Evolutionary conservation across 2,888 invertebrate species (phyloP).

Genomic region (Xylota sylvarum): DNA sequence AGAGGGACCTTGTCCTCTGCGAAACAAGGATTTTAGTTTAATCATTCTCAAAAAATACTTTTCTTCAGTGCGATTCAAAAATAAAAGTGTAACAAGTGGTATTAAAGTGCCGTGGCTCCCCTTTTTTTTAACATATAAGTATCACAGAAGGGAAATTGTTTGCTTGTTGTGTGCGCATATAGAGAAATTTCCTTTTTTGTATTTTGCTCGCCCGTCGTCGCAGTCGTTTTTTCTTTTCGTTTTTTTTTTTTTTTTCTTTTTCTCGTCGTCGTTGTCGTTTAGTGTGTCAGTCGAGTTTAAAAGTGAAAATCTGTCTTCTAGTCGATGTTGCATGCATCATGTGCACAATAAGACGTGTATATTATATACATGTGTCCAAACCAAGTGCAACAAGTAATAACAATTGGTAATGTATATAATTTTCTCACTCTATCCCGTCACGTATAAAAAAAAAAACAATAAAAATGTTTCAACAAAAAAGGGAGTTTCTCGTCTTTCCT

Average conservation of each 20-base stretch:
- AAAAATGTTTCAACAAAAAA: conserved; percentile 30
- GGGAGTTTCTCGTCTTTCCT: conserved; percentile 44
- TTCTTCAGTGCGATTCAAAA: conserved; percentile 33
- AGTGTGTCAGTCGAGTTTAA: conserved; percentile 74
- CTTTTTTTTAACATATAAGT: conserved; percentile 30
- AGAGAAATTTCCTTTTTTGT: conserved; percentile 69
- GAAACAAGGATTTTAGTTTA: conserved; percentile 96
- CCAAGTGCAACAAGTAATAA: conserved; percentile 74
- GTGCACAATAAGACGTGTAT: conserved; percentile 66
- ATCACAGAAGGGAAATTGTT: conserved; percentile 64
- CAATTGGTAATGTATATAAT: conserved; percentile 56
- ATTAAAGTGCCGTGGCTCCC: conserved; percentile 36
- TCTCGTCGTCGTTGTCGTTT: conserved; percentile 25
- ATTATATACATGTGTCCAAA: conserved; percentile 43
- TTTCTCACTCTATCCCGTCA: conserved; percentile 62
- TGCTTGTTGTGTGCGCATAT: conserved; percentile 40
- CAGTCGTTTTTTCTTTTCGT: not conserved
- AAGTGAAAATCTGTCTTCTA: conserved; percentile 69
- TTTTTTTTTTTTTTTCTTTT: not conserved
- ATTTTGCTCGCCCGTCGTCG: conserved; percentile 18
- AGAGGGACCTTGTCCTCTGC: conserved; percentile 91
- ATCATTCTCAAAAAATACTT: conserved; percentile 88
- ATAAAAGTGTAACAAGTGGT: conserved; percentile 58
- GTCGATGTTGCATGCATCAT: conserved; percentile 67
- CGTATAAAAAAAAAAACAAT: conserved; percentile 8